Evolutionary conservation across 2,888 invertebrate genomes (phyloP).

Genomic region (Trachelus iudaicus): DNA sequence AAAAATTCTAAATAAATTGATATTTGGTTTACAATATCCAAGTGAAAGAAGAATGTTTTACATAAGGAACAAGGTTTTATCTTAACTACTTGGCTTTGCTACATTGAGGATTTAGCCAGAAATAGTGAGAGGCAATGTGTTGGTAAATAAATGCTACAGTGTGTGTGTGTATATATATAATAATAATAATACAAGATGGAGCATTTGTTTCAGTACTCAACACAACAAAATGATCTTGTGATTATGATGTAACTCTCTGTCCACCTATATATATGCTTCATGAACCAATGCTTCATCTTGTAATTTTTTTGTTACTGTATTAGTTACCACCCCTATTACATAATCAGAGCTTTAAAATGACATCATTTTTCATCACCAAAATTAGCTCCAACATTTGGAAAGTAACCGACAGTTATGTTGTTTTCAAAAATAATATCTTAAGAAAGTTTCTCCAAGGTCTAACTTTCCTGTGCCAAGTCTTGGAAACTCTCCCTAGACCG

Average conservation of each 20-base stretch:
- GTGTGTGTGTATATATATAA: background rate
- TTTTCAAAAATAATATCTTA: background rate
- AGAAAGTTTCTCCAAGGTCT: background rate
- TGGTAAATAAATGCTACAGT: constrained; percentile 5
- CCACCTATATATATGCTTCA: too few species aligned
- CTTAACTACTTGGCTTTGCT: constrained; percentile 13
- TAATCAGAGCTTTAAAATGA: background rate
- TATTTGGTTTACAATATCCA: background rate
- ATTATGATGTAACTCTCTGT: too few species aligned
- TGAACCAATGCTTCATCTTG: background rate
- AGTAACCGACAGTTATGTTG: background rate
- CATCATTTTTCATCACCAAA: background rate
- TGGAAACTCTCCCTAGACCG: background rate
- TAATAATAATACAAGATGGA: background rate
- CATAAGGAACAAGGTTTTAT: background rate
- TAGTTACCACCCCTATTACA: background rate
- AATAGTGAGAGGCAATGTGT: constrained; percentile 15
- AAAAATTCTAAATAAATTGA: background rate
- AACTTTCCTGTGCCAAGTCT: background rate
- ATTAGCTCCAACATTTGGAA: background rate
- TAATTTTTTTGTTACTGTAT: background rate
- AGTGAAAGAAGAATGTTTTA: background rate
- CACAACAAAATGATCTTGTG: background rate
- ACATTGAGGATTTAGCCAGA: constrained; percentile 14
- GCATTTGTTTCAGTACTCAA: background rate